Evolutionary conservation across 2,797 vertebrate species (phyloP), one percentile per base, ranked within the genome.

Genomic region (Melanotaenia boesemani): DNA sequence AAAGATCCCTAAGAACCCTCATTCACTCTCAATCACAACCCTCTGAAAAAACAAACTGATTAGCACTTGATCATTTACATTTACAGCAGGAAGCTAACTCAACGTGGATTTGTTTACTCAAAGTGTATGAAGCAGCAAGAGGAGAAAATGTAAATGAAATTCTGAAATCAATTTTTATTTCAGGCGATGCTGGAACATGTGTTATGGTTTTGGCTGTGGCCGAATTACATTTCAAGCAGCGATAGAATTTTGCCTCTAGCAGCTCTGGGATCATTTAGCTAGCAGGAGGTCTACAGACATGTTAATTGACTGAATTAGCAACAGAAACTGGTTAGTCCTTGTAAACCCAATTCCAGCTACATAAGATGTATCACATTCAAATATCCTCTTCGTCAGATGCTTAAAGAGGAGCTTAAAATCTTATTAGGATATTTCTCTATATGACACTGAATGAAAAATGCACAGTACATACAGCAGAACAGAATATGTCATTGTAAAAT

Each of bases 111-210:
- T 39, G 74, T 44, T 72, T 66, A 74, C 69, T 59, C 32, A 70
- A 66, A 70, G 72, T 13, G 62, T 58, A 56, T 36, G 46, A 70
- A 76, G 76, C 36, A 71, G 70, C 58, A 73, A 22, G 62, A 81
- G 52, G 39, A 83, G 64, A 80, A 82, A 86, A 72, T 72, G 72
- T 74, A 85, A 86, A 90, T 89, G 58, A 79, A 85, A 87, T 89
- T 83, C 83, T 74, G 63, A 85, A 91, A 90, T 89, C 82, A 77
- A 86, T 91, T 90, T 85, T 76, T 55, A 76, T 88, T 83, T 89
- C 55, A 58, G 56, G 58, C 58, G 60, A 55, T 30, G 60, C 76
- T 81, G 76, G 39, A 86, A 86, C 79, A 77, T 58, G 66, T 50
- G 30, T 26, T 72, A 80, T 54, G 32, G 30, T 70, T 84, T 79